A percentile compares a stretch with the other conserved stretches of the same genome.
Conservation (phyloP, 2,888 invertebrate species). For the Flabesymbios commensalis region DNA sequence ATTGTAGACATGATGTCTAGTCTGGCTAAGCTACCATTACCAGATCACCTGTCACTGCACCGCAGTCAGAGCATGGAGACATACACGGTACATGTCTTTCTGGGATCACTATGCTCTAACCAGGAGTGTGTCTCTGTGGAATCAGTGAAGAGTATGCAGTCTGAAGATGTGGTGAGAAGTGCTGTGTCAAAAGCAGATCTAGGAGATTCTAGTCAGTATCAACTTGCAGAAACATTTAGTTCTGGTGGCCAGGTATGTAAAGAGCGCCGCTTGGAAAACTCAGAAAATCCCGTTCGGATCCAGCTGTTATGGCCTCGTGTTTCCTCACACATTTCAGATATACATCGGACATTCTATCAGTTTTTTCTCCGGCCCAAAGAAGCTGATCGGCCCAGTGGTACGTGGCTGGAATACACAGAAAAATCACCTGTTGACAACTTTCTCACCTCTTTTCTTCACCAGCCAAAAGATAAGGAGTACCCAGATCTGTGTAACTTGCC, state of each 20-base stretch:
- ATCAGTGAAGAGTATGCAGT: conserved; percentile 48
- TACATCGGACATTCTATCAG: conserved; percentile 63
- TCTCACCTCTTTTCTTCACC: conserved; percentile 89
- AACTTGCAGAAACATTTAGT: conserved; percentile 74
- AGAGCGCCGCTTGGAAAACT: conserved; percentile 81
- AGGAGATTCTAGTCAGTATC: conserved; percentile 42
- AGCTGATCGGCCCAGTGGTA: conserved; percentile 35
- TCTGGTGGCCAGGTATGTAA: conserved; percentile 88
- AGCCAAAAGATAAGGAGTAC: conserved; percentile 85
- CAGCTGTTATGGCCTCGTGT: conserved; percentile 64
- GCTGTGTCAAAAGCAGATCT: conserved; percentile 46
- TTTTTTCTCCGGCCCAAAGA: conserved; percentile 88
- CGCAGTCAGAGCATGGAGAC: conserved; percentile 37
- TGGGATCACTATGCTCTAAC: conserved; percentile 45
- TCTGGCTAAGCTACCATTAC: neutral
- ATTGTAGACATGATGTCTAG: neutral
- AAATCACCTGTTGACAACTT: conserved; percentile 71
- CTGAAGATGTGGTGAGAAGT: conserved; percentile 67
- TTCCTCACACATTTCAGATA: conserved; percentile 25
- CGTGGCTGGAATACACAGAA: conserved; percentile 8
- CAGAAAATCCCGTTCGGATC: conserved; percentile 64
- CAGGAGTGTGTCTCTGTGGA: conserved; percentile 49
- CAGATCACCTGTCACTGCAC: neutral
- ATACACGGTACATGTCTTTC: conserved; percentile 54
- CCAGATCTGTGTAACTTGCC: conserved; percentile 94